Evolutionary conservation across 2,797 vertebrate genomes (phyloP), one percentile per base, ranked within the genome.

Genomic region (Acanthiza pusilla): DNA sequence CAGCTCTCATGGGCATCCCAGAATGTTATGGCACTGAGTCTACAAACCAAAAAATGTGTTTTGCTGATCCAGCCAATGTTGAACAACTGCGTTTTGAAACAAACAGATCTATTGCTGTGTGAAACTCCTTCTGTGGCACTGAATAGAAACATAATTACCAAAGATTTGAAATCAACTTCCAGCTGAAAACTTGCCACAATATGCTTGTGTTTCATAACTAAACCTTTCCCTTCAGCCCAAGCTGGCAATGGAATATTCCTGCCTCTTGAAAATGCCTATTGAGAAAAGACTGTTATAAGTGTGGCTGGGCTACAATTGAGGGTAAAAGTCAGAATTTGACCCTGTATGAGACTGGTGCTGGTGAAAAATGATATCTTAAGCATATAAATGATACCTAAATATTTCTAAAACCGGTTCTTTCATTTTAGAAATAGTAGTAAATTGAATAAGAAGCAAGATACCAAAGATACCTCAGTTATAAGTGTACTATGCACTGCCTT

Each of bases 91-190:
- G 12, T 30, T 93, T 92, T 81, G 55, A 87, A 93, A 88, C 72
- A 87, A 57, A 61, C 82, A 75, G 50, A 65, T 76, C 62, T 89
- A 40, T n/a, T 88, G 67, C 54, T 68, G 2, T 45, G 50, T 78
- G 82, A 93, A 94, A 93, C 61, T 78, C 55, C 61, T 87, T 74
- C 53, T 67, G 60, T 38, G 53, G 63, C 32, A 43, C 50, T 70
- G 71, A 81, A 53, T 81, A 79, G 72, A 81, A 86, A 82, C 55
- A 29, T 48, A 68, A 85, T 84, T 89, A 76, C 42, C 36, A 79
- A 89, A 89, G 45, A 91, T 70, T 71, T 92, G 17, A 95, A 90
- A 78, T 48, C 42, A 77, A 13, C 70, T 93, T 95, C 81, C 61
- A 88, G 66, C 29, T 94, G 81, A 95, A 89, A 74, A 75, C 65